Conservation (phyloP, 1,140 invertebrate genomes). For the Neodiprion virginianus region DNA sequence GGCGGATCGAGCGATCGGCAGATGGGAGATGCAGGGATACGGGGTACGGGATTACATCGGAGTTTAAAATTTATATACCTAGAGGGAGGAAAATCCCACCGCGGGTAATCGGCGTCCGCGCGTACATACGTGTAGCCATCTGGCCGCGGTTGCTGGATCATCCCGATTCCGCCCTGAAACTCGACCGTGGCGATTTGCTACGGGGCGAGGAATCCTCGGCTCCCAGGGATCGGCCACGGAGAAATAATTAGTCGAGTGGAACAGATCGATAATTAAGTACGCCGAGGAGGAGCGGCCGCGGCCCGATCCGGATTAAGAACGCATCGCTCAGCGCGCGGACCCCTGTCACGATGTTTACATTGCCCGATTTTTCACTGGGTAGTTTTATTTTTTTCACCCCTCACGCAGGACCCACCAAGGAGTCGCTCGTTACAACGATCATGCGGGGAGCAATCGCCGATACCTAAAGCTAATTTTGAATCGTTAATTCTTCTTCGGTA, state of each 20-base stretch:
- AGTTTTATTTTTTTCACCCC: too few species aligned
- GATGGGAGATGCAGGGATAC: neutral
- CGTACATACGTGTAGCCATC: neutral
- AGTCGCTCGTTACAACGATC: too few species aligned
- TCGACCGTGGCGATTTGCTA: neutral
- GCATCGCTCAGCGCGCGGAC: too few species aligned
- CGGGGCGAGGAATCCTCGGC: neutral
- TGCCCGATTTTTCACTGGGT: too few species aligned
- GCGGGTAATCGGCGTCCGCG: neutral
- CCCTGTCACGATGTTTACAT: too few species aligned
- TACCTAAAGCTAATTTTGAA: too few species aligned
- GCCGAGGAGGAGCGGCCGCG: neutral
- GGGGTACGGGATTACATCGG: neutral
- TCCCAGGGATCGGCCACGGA: neutral
- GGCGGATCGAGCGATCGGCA: neutral
- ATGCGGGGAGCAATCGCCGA: too few species aligned
- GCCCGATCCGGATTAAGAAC: neutral
- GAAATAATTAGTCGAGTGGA: constrained; percentile 7
- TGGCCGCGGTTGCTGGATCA: neutral
- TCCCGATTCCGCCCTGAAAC: neutral
- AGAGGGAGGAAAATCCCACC: neutral
- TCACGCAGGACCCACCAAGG: too few species aligned
- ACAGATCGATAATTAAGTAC: constrained; percentile 4
- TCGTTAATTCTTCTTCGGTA: too few species aligned
- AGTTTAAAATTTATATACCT: neutral